Conservation (phyloP, 2,888 invertebrate genomes). For the Orchestes rusci region DNA sequence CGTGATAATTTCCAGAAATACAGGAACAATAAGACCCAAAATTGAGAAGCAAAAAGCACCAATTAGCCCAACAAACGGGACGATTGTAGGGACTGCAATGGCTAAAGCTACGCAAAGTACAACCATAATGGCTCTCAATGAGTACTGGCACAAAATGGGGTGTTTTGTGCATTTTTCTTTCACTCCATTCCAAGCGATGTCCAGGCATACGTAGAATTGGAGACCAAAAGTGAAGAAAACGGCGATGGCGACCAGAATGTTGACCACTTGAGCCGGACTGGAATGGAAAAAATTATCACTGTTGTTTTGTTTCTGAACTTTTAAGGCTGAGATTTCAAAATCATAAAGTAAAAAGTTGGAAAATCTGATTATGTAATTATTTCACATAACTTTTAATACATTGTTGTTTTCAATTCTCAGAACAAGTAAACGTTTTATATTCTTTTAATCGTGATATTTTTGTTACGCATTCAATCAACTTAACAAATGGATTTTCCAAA, state of each 20-base stretch:
- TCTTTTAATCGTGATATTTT: too few relatives aligned
- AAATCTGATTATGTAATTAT: too few relatives aligned
- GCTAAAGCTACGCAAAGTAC: constrained; percentile 68
- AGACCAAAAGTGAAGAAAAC: constrained; percentile 94
- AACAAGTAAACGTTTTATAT: too few relatives aligned
- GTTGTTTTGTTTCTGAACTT: too few relatives aligned
- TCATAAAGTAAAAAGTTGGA: too few relatives aligned
- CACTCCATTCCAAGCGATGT: constrained; percentile 81
- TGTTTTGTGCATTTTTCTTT: constrained; percentile 58
- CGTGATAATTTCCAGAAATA: constrained; percentile 75
- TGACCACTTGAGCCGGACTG: constrained; percentile 79
- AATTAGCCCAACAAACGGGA: constrained; percentile 84
- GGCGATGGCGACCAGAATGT: constrained; percentile 78
- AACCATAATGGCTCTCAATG: constrained; percentile 60
- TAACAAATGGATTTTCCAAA: too few relatives aligned
- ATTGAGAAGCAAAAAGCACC: constrained; percentile 92
- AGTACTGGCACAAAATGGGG: constrained; percentile 66
- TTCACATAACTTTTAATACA: too few relatives aligned
- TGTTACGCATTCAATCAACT: too few relatives aligned
- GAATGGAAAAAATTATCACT: constrained; percentile 37
- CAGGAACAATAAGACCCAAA: constrained; percentile 82
- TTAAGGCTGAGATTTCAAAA: too few relatives aligned
- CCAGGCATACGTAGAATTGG: constrained; percentile 94
- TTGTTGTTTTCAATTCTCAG: too few relatives aligned
- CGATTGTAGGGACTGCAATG: constrained; percentile 79